phyloP scores from a whole-genome alignment of 1,140 invertebrate genomes.

The Antheraea pernyi region DNA sequence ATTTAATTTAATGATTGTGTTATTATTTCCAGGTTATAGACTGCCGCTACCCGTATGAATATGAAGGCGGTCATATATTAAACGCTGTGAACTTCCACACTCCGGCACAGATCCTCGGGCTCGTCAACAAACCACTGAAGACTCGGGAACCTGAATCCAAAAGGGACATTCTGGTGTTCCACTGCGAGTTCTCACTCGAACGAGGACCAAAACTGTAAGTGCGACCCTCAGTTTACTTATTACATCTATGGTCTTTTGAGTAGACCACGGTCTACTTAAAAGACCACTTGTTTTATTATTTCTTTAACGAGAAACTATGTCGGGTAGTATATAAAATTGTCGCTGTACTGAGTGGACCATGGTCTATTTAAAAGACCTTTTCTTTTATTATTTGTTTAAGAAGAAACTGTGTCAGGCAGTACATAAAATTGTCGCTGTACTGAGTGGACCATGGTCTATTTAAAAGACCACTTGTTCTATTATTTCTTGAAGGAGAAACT shows the following conservation, averaged over 20 bases:
- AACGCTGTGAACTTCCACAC: slow-evolving; percentile 92
- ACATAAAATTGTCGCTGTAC: no score
- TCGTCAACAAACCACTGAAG: slow-evolving; percentile 36
- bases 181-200: slow-evolving; percentile 99
- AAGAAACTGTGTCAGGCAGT: no score
- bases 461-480: not conserved
- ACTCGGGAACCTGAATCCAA: slow-evolving; percentile 64
- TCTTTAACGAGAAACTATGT: not conserved
- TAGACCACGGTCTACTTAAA: slow-evolving; percentile 17
- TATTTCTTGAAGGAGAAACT: no score
- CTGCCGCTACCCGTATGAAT: slow-evolving; percentile 98
- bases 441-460: no score
- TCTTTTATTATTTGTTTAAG: no score
- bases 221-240: not conserved
- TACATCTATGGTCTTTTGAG: slow-evolving; percentile 7
- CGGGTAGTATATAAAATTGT: not conserved
- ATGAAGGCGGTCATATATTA: slow-evolving; percentile 95
- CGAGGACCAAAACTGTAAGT: slow-evolving; percentile 94
- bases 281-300: not conserved
- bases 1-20: not conserved
- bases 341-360: no score
- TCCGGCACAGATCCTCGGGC: slow-evolving; percentile 83
- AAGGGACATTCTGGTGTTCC: slow-evolving; percentile 93
- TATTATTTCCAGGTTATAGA: slow-evolving; percentile 81
- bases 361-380: not conserved